Evolutionary conservation across 2,113 vertebrate species (phyloP), one percentile per base, ranked within the genome.

Genomic region (Gallinago undulata): DNA sequence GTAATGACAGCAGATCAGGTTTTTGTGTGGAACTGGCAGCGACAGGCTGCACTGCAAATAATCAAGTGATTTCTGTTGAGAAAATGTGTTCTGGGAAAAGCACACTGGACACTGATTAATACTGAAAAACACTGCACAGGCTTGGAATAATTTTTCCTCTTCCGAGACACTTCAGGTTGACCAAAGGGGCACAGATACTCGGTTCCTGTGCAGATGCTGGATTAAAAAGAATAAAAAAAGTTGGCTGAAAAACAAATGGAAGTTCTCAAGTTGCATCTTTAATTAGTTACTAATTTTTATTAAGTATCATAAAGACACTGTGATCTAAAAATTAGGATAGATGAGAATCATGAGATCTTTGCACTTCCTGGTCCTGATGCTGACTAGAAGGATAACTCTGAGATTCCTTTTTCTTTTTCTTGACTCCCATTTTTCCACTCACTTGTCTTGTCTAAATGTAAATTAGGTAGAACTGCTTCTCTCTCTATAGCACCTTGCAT

Each of bases 401-500:
- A 84, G 30, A 66, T 50, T 89, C 37, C 22, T 55, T 7, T 27
- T 83, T 79, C 57, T 83, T 19, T 68, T 64, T 12, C 28, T 12
- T 30, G 27, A 77, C 22, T 72, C 86, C 41, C 53, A 25, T 23
- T 77, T 92, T 86, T n/a, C 37, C n/a, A 62, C 13, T 79, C 11
- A 33, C 35, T 89, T 60, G 5, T 50, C 10, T 50, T 66, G 13
- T 47, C 47, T 89, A 70, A 70, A 37, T 28, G 22, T 59, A 21
- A 67, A 23, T 48, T 35, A 77, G 25, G 9, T 72, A 43, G 27
- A 90, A 55, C 31, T 47, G 19, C 7, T 68, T 43, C 22, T 60
- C 69, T 73, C 50, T 37, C 3, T 47, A 13, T 13, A 66, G 23
- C 0, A 0, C 15, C 45, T 57, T 15, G 14, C 22, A n/a, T 6